Evolutionary conservation across 2,113 vertebrate genomes (phyloP), one percentile per base, ranked within the genome.

Genomic region (Pluvialis apricaria): DNA sequence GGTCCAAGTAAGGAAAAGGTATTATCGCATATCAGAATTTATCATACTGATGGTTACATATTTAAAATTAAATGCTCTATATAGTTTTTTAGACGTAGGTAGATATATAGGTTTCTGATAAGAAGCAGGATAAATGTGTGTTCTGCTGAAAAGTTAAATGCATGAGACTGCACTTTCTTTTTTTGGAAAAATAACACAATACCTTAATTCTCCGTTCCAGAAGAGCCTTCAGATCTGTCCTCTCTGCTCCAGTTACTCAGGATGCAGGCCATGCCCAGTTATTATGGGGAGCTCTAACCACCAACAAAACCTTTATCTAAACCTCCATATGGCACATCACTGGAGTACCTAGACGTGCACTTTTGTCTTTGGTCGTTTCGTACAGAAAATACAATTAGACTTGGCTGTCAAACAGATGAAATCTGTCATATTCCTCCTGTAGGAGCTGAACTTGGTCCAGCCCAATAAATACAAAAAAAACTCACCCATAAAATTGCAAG

Each of bases 371-470:
- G 95, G 95, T 96, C 92, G 93, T 97, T 98, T 97, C 1, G 6
- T 91, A 95, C 88, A 89, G 89, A 97, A 98, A 97, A 97, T 93
- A 96, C 97, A 98, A 97, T 97, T 96, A 97, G 94, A 90, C 92
- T 98, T 98, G 97, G 97, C 97, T 97, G 96, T 97, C 96, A 95
- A 97, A 95, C 95, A 94, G 97, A 97, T 94, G 94, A 97, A 97
- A 97, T 97, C 96, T 97, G 97, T 98, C 97, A 96, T 86, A 93
- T 96, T 96, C 78, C 82, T 94, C 92, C 96, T 97, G 92, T 61
- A 96, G 91, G 77, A 97, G 73, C 83, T 96, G 97, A 90, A 96
- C 82, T 95, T 51, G 47, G 65, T 95, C 96, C 98, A 97, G 97
- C 96, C 96, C 93, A 92, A 96, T 97, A 98, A 96, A 96, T 95